Evolutionary conservation across 2,888 invertebrate genomes (phyloP), one percentile per base, ranked within the genome.

Genomic region (Catocala nupta): DNA sequence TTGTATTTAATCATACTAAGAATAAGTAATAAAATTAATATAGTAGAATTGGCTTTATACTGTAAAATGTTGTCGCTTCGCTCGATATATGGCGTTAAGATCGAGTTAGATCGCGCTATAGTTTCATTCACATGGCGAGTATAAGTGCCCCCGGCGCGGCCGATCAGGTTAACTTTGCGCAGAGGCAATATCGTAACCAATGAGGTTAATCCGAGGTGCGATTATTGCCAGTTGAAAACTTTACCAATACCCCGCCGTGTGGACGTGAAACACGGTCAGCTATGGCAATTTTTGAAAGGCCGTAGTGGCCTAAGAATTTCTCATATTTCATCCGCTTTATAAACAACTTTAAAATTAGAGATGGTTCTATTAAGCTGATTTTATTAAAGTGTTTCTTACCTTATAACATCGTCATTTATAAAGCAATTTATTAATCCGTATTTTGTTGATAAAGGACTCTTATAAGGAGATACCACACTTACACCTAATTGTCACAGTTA

Each of bases 161-260:
- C 0, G 0, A 0, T 16, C 0, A 5, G 0, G 4, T 62, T 95
- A 97, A 95, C 97, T 97, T 97, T 97, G 97, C 97, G 97, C 97
- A 97, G 97, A 95, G 97, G 97, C 97, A 96, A 96, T 97, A 97
- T 97, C 96, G 96, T 97, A 97, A 97, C 97, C 97, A 95, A 97
- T 97, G 97, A 97, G 96, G 97, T 96, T 95, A 94, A 96, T 96
- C 96, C 96, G 97, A 96, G 97, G 96, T 96, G 97, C 96, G 96
- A 96, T 97, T 96, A 97, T 97, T 97, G 97, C 97, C 97, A 97
- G 96, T 97, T 97, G 97, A 97, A 97, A 97, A 97, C 97, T 16
- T 16, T 16, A 16, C 16, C 16, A 16, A 16, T 16, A 16, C 16
- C 16, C 16, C 16, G 16, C 16, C 16, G 16, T 16, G 16, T 95